Conservation (phyloP, 2,888 invertebrate species). For the Ecliptopera silaceata region DNA sequence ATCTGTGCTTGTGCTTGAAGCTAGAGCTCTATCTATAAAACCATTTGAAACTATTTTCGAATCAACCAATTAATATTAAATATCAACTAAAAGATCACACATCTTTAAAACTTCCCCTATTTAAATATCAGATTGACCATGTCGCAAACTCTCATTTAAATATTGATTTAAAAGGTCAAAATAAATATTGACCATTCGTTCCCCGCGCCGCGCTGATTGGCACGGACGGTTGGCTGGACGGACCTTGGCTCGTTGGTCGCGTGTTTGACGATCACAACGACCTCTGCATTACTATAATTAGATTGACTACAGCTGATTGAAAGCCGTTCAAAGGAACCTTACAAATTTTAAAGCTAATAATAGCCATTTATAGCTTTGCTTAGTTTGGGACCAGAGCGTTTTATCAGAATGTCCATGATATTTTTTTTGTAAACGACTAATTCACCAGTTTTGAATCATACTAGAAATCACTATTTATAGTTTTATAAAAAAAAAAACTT, state of each 20-base stretch:
- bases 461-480: no score
- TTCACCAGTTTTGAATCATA: no score
- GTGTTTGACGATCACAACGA: conserved; percentile 57
- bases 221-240: conserved; percentile 4
- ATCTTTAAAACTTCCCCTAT: not conserved
- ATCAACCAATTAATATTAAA: no score
- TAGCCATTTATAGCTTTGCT: no score
- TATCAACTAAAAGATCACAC: no score
- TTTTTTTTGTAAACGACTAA: no score
- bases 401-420: no score
- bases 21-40: no score
- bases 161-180: conserved; percentile 21
- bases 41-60: no score
- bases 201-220: conserved; percentile 20
- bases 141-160: conserved; percentile 6
- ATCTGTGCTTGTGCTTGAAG: no score
- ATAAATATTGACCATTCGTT: conserved; percentile 13
- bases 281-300: conserved; percentile 47
- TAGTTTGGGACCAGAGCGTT: no score
- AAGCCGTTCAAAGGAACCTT: not conserved
- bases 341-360: not conserved
- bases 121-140: not conserved
- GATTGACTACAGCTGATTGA: conserved; percentile 48
- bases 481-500: no score
- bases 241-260: conserved; percentile 54